A percentile compares a stretch with the other conserved stretches of the same genome.
Conservation (phyloP, 2,888 invertebrate species). For the Brachyopa scutellaris region DNA sequence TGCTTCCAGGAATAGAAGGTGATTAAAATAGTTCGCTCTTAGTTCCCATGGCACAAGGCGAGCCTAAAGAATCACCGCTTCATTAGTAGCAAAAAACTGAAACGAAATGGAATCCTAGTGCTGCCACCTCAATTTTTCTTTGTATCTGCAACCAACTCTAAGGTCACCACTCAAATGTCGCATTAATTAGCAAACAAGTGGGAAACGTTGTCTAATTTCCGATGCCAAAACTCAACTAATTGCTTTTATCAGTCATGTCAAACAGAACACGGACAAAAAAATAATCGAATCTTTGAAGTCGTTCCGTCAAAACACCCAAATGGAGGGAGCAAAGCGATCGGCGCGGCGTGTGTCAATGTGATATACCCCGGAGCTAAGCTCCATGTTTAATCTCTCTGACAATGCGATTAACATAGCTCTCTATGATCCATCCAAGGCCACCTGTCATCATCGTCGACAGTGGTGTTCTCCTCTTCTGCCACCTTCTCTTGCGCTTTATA, state of each 20-base stretch:
- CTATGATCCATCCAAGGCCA: slow-evolving; percentile 64
- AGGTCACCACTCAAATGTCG: slow-evolving; percentile 2
- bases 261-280: slow-evolving; percentile 13
- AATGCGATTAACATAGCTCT: slow-evolving; percentile 64
- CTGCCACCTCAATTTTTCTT: too few species aligned
- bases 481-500: slow-evolving; percentile 17
- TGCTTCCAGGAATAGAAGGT: slow-evolving; percentile 17
- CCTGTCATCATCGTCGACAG: slow-evolving; percentile 55
- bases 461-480: background rate
- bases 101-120: too few species aligned
- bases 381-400: slow-evolving; percentile 61
- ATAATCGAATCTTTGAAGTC: slow-evolving; percentile 61
- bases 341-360: slow-evolving; percentile 25
- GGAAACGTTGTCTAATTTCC: slow-evolving; percentile 26
- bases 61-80: too few species aligned
- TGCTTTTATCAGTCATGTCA: slow-evolving; percentile 60
- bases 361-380: slow-evolving; percentile 55
- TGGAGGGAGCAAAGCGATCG: background rate
- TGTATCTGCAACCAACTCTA: too few species aligned
- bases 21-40: slow-evolving; percentile 13
- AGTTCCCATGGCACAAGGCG: too few species aligned
- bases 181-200: slow-evolving; percentile 39
- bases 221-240: slow-evolving; percentile 50
- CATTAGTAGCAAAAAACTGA: too few species aligned
- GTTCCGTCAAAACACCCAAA: slow-evolving; percentile 60